phyloP scores from a whole-genome alignment of 2,888 invertebrate species.

The Zhuqinia jingwanae region DNA sequence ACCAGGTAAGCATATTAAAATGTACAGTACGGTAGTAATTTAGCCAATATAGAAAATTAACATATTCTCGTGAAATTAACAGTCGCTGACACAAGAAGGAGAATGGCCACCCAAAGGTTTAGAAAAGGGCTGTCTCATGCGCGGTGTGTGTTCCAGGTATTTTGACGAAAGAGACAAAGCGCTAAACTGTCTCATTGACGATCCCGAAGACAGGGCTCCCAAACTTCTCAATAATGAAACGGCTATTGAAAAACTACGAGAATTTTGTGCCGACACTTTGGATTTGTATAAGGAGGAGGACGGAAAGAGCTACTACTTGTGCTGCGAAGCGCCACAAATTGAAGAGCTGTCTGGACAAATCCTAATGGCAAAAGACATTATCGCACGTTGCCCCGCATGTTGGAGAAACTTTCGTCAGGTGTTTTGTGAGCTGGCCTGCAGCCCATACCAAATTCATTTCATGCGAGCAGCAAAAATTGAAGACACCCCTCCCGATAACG shows the following conservation, averaged over 20 bases:
- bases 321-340: conserved; percentile 76
- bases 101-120: conserved; percentile 57
- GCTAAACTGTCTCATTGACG: conserved; percentile 60
- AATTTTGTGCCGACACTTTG: conserved; percentile 72
- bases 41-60: too few species aligned
- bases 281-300: conserved; percentile 60
- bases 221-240: conserved; percentile 4
- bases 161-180: conserved; percentile 19
- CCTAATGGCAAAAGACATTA: conserved; percentile 85
- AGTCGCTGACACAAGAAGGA: conserved; percentile 63
- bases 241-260: conserved; percentile 27
- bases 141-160: conserved; percentile 26
- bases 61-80: too few species aligned
- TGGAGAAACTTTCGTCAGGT: conserved; percentile 87
- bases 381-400: conserved; percentile 92
- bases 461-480: conserved; percentile 80
- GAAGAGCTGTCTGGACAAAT: conserved; percentile 71
- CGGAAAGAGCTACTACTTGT: conserved; percentile 64
- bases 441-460: conserved; percentile 86
- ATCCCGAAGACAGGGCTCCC: conserved; percentile 47
- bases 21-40: too few species aligned
- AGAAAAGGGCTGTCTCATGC: conserved; percentile 46
- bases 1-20: conserved; percentile 10
- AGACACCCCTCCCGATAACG: conserved; percentile 34
- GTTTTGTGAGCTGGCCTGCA: conserved; percentile 92